phyloP scores from a whole-genome alignment of 2,888 invertebrate genomes.

The Dynastes maya region DNA sequence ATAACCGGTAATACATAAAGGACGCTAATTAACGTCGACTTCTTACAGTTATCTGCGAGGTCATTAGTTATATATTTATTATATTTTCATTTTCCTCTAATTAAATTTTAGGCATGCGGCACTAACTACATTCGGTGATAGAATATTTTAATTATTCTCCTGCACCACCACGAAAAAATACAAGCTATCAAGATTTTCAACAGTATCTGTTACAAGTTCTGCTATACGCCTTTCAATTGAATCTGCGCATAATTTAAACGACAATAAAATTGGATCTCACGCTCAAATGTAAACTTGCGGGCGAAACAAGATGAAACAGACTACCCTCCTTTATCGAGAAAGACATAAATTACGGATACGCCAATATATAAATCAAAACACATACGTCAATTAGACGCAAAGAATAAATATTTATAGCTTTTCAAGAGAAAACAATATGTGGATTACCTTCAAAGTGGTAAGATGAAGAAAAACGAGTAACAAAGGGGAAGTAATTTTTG shows the following conservation, averaged over 20 bases:
- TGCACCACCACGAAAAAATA: not conserved
- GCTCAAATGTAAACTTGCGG: slow-evolving; percentile 5
- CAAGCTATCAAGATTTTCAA: no score
- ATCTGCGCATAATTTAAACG: not conserved
- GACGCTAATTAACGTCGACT: slow-evolving; percentile 12
- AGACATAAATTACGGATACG: slow-evolving; percentile 47
- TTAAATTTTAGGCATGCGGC: not conserved
- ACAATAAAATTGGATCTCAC: slow-evolving; percentile 24
- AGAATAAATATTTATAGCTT: slow-evolving; percentile 54
- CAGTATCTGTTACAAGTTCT: no score
- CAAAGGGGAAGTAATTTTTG: slow-evolving; percentile 20
- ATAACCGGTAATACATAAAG: slow-evolving; percentile 31
- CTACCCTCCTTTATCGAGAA: slow-evolving; percentile 5
- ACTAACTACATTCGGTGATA: not conserved
- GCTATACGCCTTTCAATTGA: not conserved
- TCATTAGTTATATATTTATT: slow-evolving; percentile 28
- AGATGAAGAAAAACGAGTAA: slow-evolving; percentile 19
- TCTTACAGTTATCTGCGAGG: slow-evolving; percentile 1
- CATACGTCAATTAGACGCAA: slow-evolving; percentile 54
- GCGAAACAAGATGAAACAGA: not conserved
- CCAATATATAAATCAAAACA: slow-evolving; percentile 55
- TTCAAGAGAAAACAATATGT: slow-evolving; percentile 54
- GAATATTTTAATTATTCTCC: not conserved
- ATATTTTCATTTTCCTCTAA: slow-evolving; percentile 21
- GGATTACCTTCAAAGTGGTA: slow-evolving; percentile 54